These are phyloP conservation scores for Linurgus olivaceus DNA, from an alignment of 2,797 vertebrate genomes.

Conservation along the genomic window DNA sequence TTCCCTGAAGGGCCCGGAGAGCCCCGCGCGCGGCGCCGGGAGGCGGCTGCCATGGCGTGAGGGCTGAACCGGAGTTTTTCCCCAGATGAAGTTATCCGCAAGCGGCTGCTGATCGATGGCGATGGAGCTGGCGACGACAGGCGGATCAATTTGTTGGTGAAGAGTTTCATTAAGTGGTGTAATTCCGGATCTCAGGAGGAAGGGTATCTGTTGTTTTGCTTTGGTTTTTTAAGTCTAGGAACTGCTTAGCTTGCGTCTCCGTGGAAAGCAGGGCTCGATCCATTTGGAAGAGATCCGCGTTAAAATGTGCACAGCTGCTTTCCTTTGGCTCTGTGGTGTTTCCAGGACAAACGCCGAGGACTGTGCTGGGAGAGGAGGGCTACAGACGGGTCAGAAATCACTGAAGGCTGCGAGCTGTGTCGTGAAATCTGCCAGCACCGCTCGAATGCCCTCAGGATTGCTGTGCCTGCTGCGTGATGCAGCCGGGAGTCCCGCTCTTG, in stretches of 20 bases:
- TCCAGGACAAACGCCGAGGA: not conserved
- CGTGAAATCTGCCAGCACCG: not conserved
- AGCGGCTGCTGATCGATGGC: conserved; percentile 95
- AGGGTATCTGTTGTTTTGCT: conserved; percentile 74
- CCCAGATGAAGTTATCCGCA: conserved; percentile 85
- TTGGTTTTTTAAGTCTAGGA: not conserved
- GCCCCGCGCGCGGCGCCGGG: not conserved
- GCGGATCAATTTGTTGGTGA: conserved; percentile 92
- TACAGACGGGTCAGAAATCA: not conserved
- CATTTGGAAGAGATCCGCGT: not conserved
- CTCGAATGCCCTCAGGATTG: not conserved
- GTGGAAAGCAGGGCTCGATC: not conserved
- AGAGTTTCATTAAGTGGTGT: conserved; percentile 97
- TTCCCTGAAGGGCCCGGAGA: not conserved
- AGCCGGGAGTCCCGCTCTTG: not conserved
- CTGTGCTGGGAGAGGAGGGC: not conserved
- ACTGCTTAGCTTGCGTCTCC: not conserved
- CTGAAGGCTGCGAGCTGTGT: not conserved
- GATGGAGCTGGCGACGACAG: conserved; percentile 97
- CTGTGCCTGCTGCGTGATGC: not conserved
- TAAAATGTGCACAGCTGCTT: not conserved
- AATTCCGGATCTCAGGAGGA: conserved; percentile 92
- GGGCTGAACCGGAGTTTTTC: not conserved
- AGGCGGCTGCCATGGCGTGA: not conserved
- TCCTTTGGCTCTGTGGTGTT: not conserved